Base-by-base conservation (phyloP, 1,140 invertebrate species). In the Habropoda laboriosa region DNA sequence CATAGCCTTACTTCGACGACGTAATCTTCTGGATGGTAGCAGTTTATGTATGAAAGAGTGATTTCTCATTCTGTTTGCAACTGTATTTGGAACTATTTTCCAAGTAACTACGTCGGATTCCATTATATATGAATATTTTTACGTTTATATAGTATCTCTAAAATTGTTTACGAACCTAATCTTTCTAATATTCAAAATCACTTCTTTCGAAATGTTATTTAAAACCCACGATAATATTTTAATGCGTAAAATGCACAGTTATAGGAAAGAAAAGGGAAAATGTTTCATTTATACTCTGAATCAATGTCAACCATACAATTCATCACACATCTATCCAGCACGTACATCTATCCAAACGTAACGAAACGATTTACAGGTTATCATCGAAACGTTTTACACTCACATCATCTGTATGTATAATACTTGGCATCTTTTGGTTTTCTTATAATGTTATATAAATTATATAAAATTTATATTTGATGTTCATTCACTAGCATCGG, bases 11-110 rank as follows among this genome's bases (percentile, higher is more conserved):
- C 30, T 73, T 21, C n/a, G 42, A 0, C 47, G 68, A 13, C 21
- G 8, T 47, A 79, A 10, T 30, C 16, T 63, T 45, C 16, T 63
- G 21, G 4, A 45, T 24, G 77, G 77, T 73, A 35, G 12, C 1
- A 79, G 27, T 35, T 73, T 61, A n/a, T 79, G 77, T 40, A 55
- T 13, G 1, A 79, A 64, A 45, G 77, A 79, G 1, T 0, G 4
- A 55, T 73, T 10, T 51, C 45, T 38, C 77, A 79, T 79, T 27
- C 77, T 79, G 18, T 7, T 38, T 13, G 8, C 12, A 6, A 79
- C 70, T 16, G 57, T 73, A 47, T 79, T 79, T 6, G 47, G 21
- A 24, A 79, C 38, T 18, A 8, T 2, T 5, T 45, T n/a, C 77
- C 77, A 79, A n/a, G 12, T 49, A 42, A 78, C 18, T 60, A 24